A percentile compares a stretch with the other conserved stretches of the same genome.
phyloP scores from a whole-genome alignment of 2,888 invertebrate genomes.

The Sinohyriopsis cumingii region DNA sequence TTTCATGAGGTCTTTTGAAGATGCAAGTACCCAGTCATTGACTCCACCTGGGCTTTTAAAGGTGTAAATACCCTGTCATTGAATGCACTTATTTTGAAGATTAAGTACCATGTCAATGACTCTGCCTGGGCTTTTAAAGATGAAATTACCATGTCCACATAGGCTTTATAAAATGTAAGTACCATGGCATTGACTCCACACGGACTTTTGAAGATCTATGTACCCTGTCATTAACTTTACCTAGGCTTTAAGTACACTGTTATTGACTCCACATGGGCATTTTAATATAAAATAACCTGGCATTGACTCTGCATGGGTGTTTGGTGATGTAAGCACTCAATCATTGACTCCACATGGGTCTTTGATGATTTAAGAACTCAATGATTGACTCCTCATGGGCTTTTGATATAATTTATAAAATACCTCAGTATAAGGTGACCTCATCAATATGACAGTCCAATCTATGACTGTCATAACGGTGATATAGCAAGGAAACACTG shows the following conservation, averaged over 20 bases:
- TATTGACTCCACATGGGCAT: too few relatives aligned
- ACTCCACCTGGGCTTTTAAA: slow-evolving; percentile 90
- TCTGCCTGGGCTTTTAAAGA: slow-evolving; percentile 91
- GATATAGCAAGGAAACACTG: too few relatives aligned
- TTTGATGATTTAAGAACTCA: slow-evolving; percentile 75
- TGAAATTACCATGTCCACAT: slow-evolving; percentile 8
- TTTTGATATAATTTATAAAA: too few relatives aligned
- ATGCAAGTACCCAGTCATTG: slow-evolving; percentile 79
- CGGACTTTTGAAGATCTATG: too few relatives aligned
- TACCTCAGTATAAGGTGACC: too few relatives aligned
- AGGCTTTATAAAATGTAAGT: too few relatives aligned
- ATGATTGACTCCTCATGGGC: slow-evolving; percentile 84
- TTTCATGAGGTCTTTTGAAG: too few relatives aligned
- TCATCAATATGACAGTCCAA: too few relatives aligned
- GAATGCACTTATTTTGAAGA: slow-evolving; percentile 91
- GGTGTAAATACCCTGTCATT: slow-evolving; percentile 78
- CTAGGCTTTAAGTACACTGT: slow-evolving; percentile 82
- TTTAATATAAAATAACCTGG: not conserved
- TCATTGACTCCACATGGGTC: slow-evolving; percentile 83
- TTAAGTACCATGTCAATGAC: slow-evolving; percentile 83
- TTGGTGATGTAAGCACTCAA: slow-evolving; percentile 75
- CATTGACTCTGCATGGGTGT: not conserved
- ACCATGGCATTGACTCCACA: too few relatives aligned
- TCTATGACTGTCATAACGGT: too few relatives aligned
- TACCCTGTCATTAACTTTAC: slow-evolving; percentile 86